Evolutionary conservation across 1,140 invertebrate species (phyloP), one percentile per base, ranked within the genome.

Genomic region (Saxidomus purpurata): DNA sequence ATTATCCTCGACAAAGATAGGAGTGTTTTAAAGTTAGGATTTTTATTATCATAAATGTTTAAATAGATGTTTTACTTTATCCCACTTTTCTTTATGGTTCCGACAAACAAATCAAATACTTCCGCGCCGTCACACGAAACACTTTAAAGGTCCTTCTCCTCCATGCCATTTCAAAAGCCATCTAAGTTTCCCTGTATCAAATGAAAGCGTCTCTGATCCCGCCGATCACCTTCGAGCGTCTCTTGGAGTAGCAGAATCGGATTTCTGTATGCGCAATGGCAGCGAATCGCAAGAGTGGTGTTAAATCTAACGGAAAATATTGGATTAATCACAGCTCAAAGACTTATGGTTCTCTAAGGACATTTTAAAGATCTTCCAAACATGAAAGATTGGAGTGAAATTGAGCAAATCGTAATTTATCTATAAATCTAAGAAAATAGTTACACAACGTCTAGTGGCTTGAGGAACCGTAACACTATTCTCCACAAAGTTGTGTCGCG

Each of bases 291-390:
- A 79, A 52, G 76, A 79, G 47, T 34, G 47, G 76, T 79, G 76
- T 79, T 79, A 79, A 79, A 79, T 79, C 76, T 79, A 79, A 59
- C 76, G 76, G 76, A 79, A 79, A 79, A 47, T 79, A 49, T 79
- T 49, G 76, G 49, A 79, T 79, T 79, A 79, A 79, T 79, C 43
- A 79, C 47, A 79, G 17, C 49, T 36, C 76, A 34, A 79, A 52
- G 76, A 79, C 47, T 52, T 79, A 79, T 52, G 31, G 31, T 22
- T 36, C 76, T 79, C 76, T 0, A 31, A 52, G 76, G 76, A 79
- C 76, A 79, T 55, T 79, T 79, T 59, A 77, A 79, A 79, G 43
- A 79, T 79, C 36, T 52, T 55, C 43, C 47, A 52, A 36, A 34
- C 28, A 52, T 1, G 31, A n/a, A 36, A 55, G 76, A 36, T 34